Percentiles rank a stretch among this genome's conserved stretches.
These are phyloP conservation scores for Lasius platythorax DNA, from an alignment of 2,888 invertebrate genomes.

Conservation along the genomic window DNA sequence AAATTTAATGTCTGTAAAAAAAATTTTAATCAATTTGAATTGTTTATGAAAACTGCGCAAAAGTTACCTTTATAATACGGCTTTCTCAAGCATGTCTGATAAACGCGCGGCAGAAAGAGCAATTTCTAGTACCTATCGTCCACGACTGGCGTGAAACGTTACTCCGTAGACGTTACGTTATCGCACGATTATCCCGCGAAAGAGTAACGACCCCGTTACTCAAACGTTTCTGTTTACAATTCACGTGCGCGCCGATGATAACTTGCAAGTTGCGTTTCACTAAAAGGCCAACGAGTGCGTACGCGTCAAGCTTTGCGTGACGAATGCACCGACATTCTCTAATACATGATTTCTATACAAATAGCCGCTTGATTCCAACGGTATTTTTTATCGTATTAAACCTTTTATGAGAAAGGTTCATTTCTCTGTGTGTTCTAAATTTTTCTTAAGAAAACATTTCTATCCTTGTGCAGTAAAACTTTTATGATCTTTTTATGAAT, in stretches of 20 bases:
- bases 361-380: background rate
- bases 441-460: background rate
- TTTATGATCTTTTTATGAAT: background rate
- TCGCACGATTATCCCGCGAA: constrained; percentile 67
- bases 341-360: constrained; percentile 7
- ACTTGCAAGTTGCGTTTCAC: constrained; percentile 56
- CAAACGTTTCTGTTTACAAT: constrained; percentile 70
- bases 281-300: constrained; percentile 7
- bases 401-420: background rate
- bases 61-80: background rate
- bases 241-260: constrained; percentile 62
- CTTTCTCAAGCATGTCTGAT: constrained; percentile 19
- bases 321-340: constrained; percentile 7
- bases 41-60: background rate
- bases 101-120: constrained; percentile 11
- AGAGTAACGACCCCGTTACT: constrained; percentile 70
- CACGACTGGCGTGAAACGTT: constrained; percentile 32
- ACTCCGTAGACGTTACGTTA: constrained; percentile 59
- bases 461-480: background rate
- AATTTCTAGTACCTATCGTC: constrained; percentile 22
- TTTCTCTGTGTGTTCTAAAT: background rate
- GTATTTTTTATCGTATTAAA: background rate
- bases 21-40: constrained; percentile 27
- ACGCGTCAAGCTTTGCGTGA: constrained; percentile 18
- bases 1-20: background rate